Evolutionary conservation across 2,113 vertebrate genomes (phyloP).

Genomic region (Anhinga rufa): DNA sequence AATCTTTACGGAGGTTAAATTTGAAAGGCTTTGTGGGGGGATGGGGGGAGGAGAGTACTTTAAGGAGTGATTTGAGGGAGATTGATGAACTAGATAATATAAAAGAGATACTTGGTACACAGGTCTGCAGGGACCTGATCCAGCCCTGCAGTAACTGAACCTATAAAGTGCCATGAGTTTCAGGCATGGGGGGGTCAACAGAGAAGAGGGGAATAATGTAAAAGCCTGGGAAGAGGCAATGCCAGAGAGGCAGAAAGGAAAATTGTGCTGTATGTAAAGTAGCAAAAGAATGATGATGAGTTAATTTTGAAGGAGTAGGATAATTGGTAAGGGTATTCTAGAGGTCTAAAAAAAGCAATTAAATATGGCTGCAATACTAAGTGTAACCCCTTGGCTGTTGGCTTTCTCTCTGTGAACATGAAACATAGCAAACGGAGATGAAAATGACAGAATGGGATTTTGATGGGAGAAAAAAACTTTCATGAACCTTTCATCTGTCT

Average conservation of each 20-base stretch:
- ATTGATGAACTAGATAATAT: not conserved
- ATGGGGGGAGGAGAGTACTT: accelerated
- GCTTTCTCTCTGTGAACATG: not conserved
- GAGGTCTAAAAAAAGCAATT: not conserved
- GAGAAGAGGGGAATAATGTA: not conserved
- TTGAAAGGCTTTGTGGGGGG: not conserved
- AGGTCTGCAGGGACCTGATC: not conserved
- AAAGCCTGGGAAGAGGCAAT: not conserved
- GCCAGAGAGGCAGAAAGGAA: not conserved
- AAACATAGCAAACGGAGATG: not conserved
- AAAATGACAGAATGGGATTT: not conserved
- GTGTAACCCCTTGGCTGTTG: not conserved
- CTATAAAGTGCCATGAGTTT: not conserved
- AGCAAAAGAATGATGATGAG: not conserved
- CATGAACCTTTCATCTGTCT: not conserved
- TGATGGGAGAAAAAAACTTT: not conserved
- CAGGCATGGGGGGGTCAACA: not conserved
- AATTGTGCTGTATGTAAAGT: not conserved
- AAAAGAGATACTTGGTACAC: not conserved
- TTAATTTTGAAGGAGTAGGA: not conserved
- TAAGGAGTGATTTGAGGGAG: not conserved
- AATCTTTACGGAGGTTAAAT: not conserved
- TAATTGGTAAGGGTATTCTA: not conserved
- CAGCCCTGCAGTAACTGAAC: not conserved
- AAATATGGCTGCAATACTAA: not conserved